Base-by-base conservation (phyloP, 1,140 invertebrate genomes). In the Marisa cornuarietis region DNA sequence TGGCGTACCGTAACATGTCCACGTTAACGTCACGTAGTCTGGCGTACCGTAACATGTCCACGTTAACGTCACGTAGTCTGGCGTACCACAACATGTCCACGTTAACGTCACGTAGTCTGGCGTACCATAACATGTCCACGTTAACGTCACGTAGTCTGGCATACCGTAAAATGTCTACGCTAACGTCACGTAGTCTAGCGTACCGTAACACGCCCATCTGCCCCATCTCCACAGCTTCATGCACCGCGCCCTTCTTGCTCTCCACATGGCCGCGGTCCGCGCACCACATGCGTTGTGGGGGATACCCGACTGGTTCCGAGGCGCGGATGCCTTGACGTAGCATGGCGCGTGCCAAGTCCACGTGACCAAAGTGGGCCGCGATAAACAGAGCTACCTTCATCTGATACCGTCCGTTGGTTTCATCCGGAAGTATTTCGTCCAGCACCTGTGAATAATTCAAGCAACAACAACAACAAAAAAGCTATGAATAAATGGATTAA, bases 311-410 rank as follows among this genome's bases (percentile, higher is more conserved):
- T 1, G 85, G 84, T 66, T 91, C 89, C 69, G 89, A 88, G 18
- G 87, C 79, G 13, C 86, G 79, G 13, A 88, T 80, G 7, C 89
- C 89, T 42, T 86, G 83, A 66, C 83, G 84, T 20, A 90, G 81
- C 63, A 90, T 82, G 61, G 78, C 83, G 11, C 87, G 75, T 26
- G 89, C 89, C 62, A 91, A 80, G 79, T 91, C 90, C 31, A 90
- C 88, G 78, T 89, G 86, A 20, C 90, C 90, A 79, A 84, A 90
- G 83, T 91, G 90, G 0, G 90, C 87, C 49, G 89, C 86, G 20
- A 91, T 89, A 72, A 88, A 90, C 68, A 91, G 69, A 13, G 89
- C 89, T 0, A 90, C 88, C 82, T 88, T 90, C 83, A 88, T 86
- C 75, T 91, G 89, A 75, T 88, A 91, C 68, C 87, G 81, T 8